Evolutionary conservation across 2,797 vertebrate species (phyloP), one percentile per base, ranked within the genome.

Genomic region (Sebastes diploproa): DNA sequence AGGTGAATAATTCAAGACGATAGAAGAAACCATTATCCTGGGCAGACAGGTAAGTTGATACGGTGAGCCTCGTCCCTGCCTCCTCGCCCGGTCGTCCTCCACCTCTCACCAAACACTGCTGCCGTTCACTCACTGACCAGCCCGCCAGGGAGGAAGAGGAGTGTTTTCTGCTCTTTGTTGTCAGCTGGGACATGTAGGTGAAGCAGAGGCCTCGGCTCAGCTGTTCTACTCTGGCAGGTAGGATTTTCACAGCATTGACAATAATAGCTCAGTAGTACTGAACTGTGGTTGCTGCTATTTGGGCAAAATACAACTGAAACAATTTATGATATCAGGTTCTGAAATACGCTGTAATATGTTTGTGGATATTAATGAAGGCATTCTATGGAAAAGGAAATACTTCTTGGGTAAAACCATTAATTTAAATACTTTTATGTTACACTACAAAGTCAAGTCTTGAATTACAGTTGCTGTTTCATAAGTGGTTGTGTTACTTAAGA

Each of bases 1-100:
- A 29, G 91, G 95, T 98, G 94, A 98, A 98, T 98, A 96, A 98
- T 99, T 96, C 91, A 98, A 96, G 92, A 91, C 73, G 94, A 92
- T 96, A 95, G 94, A 95, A 95, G 96, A 96, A 96, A 96, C 96
- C 95, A 95, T 97, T 96, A 97, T 97, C 96, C 95, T 85, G 91
- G 86, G 87, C 92, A 95, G 96, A 95, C 96, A 95, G 93, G 98
- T 97, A 98, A 99, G 94, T 72, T 93, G 94, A 97, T 97, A 96
- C 89, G 81, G 64, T 88, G 76, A 80, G 34, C 77, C 81, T 69
- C 18, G 58, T 82, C 66, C 65, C 55, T 68, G 74, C 77, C 82
- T 86, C 59, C 34, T 77, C 60, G 8, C 62, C 27, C 77, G 11
- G 67, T 25, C 34, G 14, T 34, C 75, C 83, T 81, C 80, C 77